Conservation (phyloP, 2,113 vertebrate genomes). For the Fregetta grallaria region DNA sequence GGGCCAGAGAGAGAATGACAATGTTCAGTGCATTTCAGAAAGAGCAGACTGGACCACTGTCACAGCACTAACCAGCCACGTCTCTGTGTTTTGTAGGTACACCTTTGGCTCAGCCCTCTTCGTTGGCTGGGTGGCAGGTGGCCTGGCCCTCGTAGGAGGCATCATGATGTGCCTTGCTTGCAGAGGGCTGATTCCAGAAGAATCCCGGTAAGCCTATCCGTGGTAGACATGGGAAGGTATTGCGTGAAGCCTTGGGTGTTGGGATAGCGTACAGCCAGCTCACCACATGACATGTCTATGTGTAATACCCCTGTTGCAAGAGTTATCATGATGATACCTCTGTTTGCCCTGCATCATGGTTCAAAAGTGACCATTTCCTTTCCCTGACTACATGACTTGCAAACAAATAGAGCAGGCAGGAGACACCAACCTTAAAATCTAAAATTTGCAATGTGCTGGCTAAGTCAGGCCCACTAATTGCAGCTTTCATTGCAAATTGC, state of each 20-base stretch:
- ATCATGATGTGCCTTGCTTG: constrained; percentile 89
- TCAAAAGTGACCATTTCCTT: neutral
- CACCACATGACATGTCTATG: neutral
- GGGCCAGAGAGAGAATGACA: neutral
- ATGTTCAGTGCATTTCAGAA: fast-evolving
- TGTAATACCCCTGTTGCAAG: neutral
- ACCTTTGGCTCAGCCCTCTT: constrained; percentile 90
- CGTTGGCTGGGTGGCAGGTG: constrained; percentile 89
- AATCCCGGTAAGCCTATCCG: constrained; percentile 73
- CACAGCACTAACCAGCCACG: neutral
- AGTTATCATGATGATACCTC: neutral
- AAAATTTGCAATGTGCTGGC: neutral
- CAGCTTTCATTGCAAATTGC: neutral
- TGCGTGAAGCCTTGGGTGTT: neutral
- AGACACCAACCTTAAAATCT: neutral
- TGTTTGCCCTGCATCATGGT: neutral
- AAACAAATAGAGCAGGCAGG: neutral
- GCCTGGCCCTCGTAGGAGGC: constrained; percentile 82
- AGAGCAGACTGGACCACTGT: neutral
- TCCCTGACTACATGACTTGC: neutral
- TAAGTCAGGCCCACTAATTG: neutral
- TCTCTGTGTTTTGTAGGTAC: constrained; percentile 75
- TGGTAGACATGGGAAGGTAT: neutral
- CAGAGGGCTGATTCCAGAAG: constrained; percentile 79
- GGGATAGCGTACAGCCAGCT: neutral